Evolutionary conservation across 1,140 invertebrate genomes (phyloP), one percentile per base, ranked within the genome.

Genomic region (Myzus persicae): DNA sequence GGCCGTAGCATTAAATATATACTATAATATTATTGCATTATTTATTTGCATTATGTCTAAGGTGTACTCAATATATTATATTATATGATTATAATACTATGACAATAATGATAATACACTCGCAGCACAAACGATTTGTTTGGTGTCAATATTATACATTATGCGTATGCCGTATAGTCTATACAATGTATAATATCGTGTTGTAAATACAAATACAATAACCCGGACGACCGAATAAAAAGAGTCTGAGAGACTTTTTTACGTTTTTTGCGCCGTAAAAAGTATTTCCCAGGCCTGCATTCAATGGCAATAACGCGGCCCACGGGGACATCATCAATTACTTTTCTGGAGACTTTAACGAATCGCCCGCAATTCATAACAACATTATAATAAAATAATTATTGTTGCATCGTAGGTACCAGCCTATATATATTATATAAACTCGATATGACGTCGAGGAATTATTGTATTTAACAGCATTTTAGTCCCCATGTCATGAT

Each of bases 311-410:
- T 40, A 59, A 31, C 4, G 84, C 18, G n/a, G 44, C 22, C 26
- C 87, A 51, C 22, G n/a, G 31, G 87, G 46, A 51, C 46, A 6
- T 89, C 18, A 51, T 91, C 20, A 36, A 81, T 81, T n/a, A n/a
- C n/a, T 82, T 76, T 91, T 22, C 4, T n/a, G 42, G 90, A 81
- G 90, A 91, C 90, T 91, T 91, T 82, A 91, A 91, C 90, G 90
- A 91, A 91, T 81, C n/a, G 90, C 22, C 42, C n/a, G 67, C n/a
- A 91, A 91, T n/a, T 76, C 59, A n/a, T n/a, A 59, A 59, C 26
- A 18, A 76, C 24, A 36, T n/a, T n/a, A n/a, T n/a, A 76, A 76
- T 76, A 76, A 76, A 18, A 76, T n/a, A n/a, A 76, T n/a, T 6
- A 14, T 76, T 76, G 31, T 76, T 18, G 20, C 48, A 22, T 51